These are phyloP conservation scores for Leptinotarsa juncta DNA, from an alignment of 2,888 invertebrate species.

Conservation along the genomic window DNA sequence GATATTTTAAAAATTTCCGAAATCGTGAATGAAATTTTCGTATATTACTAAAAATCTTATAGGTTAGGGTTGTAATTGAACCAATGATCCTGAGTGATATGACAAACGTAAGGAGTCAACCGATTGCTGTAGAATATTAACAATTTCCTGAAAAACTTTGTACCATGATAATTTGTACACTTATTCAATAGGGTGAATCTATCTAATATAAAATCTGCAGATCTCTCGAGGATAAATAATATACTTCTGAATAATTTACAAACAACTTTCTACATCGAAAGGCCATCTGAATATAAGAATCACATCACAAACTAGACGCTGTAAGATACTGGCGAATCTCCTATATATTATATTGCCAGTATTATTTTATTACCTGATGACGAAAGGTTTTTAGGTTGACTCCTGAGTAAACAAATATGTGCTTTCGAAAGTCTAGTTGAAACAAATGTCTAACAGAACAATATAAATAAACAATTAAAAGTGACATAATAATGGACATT, in stretches of 20 bases:
- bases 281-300: constrained; percentile 47
- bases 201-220: constrained; percentile 48
- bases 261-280: constrained; percentile 55
- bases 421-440: constrained; percentile 49
- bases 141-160: constrained; percentile 64
- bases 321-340: constrained; percentile 21
- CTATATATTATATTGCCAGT: constrained; percentile 44
- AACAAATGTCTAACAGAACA: neutral
- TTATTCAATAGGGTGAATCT: constrained; percentile 44
- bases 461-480: neutral
- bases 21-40: no score
- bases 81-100: constrained; percentile 25
- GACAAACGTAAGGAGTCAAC: constrained; percentile 58
- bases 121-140: constrained; percentile 53
- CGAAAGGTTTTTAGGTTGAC: constrained; percentile 56
- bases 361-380: constrained; percentile 47
- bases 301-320: constrained; percentile 24
- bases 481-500: neutral
- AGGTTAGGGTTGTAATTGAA: constrained; percentile 10
- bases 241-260: constrained; percentile 52
- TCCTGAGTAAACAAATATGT: constrained; percentile 61
- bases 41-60: no score
- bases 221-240: constrained; percentile 50
- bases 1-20: no score
- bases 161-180: constrained; percentile 64